phyloP scores from a whole-genome alignment of 2,888 invertebrate genomes.

The Rhingia rostrata region DNA sequence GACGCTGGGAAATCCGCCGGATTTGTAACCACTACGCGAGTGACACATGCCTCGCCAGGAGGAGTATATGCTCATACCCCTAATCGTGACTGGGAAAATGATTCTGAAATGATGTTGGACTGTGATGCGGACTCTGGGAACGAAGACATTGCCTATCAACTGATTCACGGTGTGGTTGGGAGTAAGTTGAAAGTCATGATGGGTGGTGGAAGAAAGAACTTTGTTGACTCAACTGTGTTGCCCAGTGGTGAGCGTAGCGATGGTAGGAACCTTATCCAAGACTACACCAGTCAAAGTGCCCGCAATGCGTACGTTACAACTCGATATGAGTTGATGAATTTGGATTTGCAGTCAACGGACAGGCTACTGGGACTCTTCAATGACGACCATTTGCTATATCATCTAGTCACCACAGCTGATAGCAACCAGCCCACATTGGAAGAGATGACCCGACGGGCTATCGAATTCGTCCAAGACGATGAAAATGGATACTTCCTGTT shows the following conservation, averaged over 20 bases:
- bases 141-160: constrained; percentile 89
- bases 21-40: constrained; percentile 90
- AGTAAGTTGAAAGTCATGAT: constrained; percentile 89
- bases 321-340: constrained; percentile 82
- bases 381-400: constrained; percentile 87
- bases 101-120: constrained; percentile 84
- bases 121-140: constrained; percentile 84
- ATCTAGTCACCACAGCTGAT: constrained; percentile 85
- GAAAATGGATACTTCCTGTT: constrained; percentile 91
- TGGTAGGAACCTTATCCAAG: constrained; percentile 86
- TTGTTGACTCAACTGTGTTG: constrained; percentile 85
- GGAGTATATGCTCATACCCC: constrained; percentile 87
- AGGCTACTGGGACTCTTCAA: constrained; percentile 88
- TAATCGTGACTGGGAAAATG: constrained; percentile 89
- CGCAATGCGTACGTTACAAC: constrained; percentile 84
- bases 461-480: constrained; percentile 86
- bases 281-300: constrained; percentile 85
- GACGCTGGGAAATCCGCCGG: constrained; percentile 86
- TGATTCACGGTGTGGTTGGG: constrained; percentile 87
- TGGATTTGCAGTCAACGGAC: constrained; percentile 83
- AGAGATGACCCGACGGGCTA: constrained; percentile 91
- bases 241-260: constrained; percentile 85
- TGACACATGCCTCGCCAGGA: constrained; percentile 91
- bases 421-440: constrained; percentile 86
- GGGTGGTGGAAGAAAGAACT: constrained; percentile 89